Evolutionary conservation across 2,113 vertebrate genomes (phyloP), one percentile per base, ranked within the genome.

Genomic region (Coreoperca whiteheadi): DNA sequence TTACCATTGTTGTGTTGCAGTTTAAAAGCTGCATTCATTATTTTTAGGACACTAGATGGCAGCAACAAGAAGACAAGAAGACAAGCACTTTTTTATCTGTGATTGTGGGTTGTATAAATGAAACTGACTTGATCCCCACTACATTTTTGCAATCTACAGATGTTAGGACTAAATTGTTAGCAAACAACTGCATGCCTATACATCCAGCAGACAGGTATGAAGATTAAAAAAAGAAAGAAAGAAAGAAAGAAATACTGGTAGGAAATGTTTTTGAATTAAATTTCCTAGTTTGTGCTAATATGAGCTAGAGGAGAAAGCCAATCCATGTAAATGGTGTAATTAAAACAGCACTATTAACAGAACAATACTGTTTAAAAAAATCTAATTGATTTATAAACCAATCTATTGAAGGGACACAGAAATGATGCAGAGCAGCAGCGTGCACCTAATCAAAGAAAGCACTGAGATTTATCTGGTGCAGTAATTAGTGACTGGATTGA

Each of bases 371-470:
- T 69, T 28, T 11, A 7, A 46, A 57, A 81, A 56, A 66, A 41
- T 32, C 0, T 0, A 67, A 82, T 74, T 86, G 69, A 91, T 90
- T 91, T 74, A 86, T 80, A 25, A 83, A 18, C 48, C 73, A 82
- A 78, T 84, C 72, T 79, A 34, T 57, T 84, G 59, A 92, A 75
- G 88, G 74, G 72, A 46, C 34, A 48, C 20, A 41, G 50, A 73
- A 75, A 68, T 72, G 59, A 81, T 87, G 73, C 71, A 74, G 61
- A 79, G 46, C 50, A 56, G 64, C 25, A 12, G 43, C 20, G 12
- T 32, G 25, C 54, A 59, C 16, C 74, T 84, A 81, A 89, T 84
- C 28, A 77, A 74, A 87, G 77, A 83, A 79, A 77, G 77, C 32
- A 4, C 65, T 59, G 2, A 69, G 43, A 78, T 83, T 37, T 37